A percentile compares a stretch with the other conserved stretches of the same genome.
Evolutionary conservation across 2,113 vertebrate genomes (phyloP).

Genomic region (Halcyon malimbica): DNA sequence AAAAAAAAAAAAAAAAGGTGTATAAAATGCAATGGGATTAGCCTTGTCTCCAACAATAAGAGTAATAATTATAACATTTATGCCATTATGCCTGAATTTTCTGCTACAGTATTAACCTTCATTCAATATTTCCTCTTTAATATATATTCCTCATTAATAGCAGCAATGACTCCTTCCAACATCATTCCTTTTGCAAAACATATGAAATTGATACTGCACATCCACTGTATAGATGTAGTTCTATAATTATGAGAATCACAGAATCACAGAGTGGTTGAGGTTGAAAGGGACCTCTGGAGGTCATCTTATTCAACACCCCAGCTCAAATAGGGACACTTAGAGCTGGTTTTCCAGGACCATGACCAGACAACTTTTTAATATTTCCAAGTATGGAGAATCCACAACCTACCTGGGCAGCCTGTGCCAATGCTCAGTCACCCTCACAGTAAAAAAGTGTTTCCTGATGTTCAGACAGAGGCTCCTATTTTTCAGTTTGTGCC

Average conservation of each 20-base stretch:
- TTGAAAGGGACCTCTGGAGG: not conserved
- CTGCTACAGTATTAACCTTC: not conserved
- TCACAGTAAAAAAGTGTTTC: not conserved
- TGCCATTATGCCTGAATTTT: not conserved
- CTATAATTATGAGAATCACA: not conserved
- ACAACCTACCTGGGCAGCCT: not conserved
- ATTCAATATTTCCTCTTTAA: not conserved
- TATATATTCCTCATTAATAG: not conserved
- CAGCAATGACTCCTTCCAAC: not conserved
- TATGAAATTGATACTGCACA: not conserved
- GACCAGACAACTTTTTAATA: not conserved
- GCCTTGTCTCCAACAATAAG: not conserved
- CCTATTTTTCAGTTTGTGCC: not conserved
- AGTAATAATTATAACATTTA: not conserved
- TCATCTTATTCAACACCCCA: fast-evolving
- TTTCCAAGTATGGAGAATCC: not conserved
- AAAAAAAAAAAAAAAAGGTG: not conserved
- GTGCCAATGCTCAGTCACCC: not conserved
- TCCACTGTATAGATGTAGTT: not conserved
- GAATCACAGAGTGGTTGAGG: not conserved
- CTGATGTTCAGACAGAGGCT: not conserved
- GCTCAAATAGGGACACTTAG: not conserved
- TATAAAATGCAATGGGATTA: not conserved
- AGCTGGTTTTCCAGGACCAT: not conserved
- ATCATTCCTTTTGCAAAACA: not conserved